Evolutionary conservation across 2,797 vertebrate species (phyloP).

Genomic region (Smutsia temminckii): DNA sequence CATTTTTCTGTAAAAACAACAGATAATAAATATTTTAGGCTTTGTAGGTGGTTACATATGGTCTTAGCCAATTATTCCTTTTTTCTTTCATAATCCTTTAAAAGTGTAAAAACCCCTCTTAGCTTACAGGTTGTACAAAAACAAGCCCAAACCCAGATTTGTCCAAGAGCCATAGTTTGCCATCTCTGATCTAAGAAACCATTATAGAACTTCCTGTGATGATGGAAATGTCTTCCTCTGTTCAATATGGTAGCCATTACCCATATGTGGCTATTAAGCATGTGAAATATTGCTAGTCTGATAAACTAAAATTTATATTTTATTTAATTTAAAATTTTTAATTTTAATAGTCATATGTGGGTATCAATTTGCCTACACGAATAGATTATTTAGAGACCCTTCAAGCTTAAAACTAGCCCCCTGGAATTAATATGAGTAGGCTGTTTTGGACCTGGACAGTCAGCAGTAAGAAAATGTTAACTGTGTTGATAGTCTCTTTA

Average conservation of each 20-base stretch:
- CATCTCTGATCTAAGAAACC: neutral
- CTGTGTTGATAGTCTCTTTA: neutral
- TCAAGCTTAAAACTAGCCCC: neutral
- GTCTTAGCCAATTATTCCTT: neutral
- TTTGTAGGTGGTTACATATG: neutral
- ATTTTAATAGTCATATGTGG: neutral
- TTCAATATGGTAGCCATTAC: neutral
- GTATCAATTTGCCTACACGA: neutral
- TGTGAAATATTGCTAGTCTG: neutral
- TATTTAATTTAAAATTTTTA: neutral
- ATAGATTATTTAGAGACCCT: neutral
- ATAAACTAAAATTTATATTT: conserved; percentile 1
- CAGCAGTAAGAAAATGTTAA: neutral
- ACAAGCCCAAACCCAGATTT: neutral
- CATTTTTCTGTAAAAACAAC: neutral
- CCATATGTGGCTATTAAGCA: neutral
- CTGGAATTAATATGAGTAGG: neutral
- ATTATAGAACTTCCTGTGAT: neutral
- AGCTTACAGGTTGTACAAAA: neutral
- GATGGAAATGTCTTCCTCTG: neutral
- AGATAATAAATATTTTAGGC: neutral
- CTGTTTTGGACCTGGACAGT: neutral
- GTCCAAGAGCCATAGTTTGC: neutral
- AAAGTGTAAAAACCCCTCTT: neutral
- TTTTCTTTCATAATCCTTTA: neutral